phyloP scores from a whole-genome alignment of 2,113 vertebrate genomes.

The Herpailurus yagouaroundi region DNA sequence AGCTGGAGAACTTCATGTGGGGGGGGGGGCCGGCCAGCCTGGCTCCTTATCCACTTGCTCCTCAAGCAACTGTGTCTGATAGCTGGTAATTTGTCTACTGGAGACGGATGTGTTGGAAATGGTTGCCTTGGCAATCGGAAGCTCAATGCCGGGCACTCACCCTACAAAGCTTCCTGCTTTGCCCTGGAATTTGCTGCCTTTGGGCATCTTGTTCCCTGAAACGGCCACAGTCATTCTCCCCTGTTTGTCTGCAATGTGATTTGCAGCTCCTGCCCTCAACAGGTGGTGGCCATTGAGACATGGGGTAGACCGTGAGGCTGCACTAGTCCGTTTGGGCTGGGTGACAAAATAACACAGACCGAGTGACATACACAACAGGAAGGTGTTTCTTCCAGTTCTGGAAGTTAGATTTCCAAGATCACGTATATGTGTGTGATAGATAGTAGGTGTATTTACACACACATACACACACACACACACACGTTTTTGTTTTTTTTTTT shows the following conservation, averaged over 20 bases:
- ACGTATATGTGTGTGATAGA: no score
- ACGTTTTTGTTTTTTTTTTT: not conserved
- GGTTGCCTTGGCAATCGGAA: not conserved
- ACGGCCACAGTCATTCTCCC: not conserved
- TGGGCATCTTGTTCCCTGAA: not conserved
- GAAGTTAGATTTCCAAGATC: not conserved
- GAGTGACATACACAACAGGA: no score
- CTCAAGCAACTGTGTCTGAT: not conserved
- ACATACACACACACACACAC: not conserved
- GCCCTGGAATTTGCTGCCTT: not conserved
- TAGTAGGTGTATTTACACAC: not conserved
- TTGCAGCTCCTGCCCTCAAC: not conserved
- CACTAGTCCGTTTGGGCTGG: no score
- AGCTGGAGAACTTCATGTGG: not conserved
- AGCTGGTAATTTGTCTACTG: not conserved
- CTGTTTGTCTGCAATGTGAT: not conserved
- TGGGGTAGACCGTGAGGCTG: accelerated
- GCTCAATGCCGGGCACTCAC: not conserved
- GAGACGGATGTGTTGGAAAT: no score
- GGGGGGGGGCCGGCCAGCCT: not conserved
- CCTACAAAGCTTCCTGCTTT: not conserved
- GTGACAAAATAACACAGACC: accelerated
- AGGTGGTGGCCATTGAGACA: accelerated
- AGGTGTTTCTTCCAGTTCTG: not conserved
- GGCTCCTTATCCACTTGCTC: not conserved